Conservation (phyloP, 2,888 invertebrate species). For the Callyntrura sp. region DNA sequence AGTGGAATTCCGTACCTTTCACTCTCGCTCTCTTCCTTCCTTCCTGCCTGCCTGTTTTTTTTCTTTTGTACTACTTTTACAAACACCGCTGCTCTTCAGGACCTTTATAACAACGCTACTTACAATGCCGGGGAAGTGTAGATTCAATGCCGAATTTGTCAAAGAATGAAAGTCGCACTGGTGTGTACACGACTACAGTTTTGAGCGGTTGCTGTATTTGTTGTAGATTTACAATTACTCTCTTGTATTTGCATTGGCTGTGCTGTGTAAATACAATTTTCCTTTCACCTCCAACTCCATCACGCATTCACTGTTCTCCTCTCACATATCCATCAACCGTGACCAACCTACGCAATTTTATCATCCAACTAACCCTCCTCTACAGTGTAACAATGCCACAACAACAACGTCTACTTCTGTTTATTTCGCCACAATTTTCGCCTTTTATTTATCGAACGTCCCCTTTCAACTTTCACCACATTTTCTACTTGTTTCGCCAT, state of each 20-base stretch:
- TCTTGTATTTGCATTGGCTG: constrained; percentile 80
- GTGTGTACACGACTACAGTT: constrained; percentile 35
- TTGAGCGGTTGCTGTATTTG: too few species aligned
- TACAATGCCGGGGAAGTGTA: too few species aligned
- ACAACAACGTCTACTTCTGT: neutral
- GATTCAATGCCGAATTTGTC: too few species aligned
- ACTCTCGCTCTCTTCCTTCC: too few species aligned
- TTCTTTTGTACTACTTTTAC: constrained; percentile 3
- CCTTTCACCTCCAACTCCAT: neutral
- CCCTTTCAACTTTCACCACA: neutral
- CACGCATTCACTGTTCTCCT: neutral
- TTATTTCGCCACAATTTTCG: neutral
- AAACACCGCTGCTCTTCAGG: neutral
- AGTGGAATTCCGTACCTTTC: constrained; percentile 48
- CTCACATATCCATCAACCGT: neutral
- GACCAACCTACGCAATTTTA: too few species aligned
- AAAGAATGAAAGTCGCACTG: too few species aligned
- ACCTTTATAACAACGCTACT: neutral
- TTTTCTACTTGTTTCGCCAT: neutral
- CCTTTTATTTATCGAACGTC: neutral
- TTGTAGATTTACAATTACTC: constrained; percentile 84
- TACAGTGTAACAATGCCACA: constrained; percentile 12
- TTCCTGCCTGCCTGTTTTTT: constrained; percentile 31
- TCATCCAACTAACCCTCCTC: too few species aligned
- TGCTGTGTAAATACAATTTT: constrained; percentile 59